Evolutionary conservation across 2,888 invertebrate species (phyloP).

Genomic region (Lepidocyrtinus sp.): DNA sequence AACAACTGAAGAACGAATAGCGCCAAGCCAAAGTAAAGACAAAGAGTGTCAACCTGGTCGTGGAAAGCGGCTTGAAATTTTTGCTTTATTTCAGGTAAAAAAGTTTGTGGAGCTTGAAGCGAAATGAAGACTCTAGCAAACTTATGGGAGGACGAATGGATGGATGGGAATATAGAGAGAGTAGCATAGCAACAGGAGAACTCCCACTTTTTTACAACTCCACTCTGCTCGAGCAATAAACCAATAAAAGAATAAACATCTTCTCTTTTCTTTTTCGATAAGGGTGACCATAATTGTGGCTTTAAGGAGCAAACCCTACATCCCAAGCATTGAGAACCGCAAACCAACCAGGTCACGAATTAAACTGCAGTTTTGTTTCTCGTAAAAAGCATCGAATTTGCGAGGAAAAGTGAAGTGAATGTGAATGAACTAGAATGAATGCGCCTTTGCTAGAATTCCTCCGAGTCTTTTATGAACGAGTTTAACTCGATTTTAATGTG

Average conservation of each 20-base stretch:
- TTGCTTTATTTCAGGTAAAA: neutral
- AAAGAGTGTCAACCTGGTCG: too few relatives aligned
- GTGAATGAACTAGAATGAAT: too few relatives aligned
- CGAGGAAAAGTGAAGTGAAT: too few relatives aligned
- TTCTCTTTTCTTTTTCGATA: too few relatives aligned
- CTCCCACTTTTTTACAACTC: neutral
- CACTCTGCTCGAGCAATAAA: neutral
- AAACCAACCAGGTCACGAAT: neutral
- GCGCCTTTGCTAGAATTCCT: too few relatives aligned
- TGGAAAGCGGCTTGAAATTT: too few relatives aligned
- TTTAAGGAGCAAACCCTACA: neutral
- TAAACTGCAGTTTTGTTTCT: neutral
- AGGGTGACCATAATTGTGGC: neutral
- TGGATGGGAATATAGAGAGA: neutral
- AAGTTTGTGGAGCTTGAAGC: neutral
- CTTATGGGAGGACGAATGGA: neutral
- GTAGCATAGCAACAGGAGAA: neutral
- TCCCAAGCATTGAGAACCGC: neutral
- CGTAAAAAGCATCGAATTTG: neutral
- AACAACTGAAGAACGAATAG: too few relatives aligned
- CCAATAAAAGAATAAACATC: neutral
- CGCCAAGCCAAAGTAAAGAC: too few relatives aligned
- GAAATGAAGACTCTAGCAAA: neutral
- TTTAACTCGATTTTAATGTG: neutral
- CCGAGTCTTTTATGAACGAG: neutral